Evolutionary conservation across 2,888 invertebrate genomes (phyloP).

Genomic region (Sympetrum striolatum): DNA sequence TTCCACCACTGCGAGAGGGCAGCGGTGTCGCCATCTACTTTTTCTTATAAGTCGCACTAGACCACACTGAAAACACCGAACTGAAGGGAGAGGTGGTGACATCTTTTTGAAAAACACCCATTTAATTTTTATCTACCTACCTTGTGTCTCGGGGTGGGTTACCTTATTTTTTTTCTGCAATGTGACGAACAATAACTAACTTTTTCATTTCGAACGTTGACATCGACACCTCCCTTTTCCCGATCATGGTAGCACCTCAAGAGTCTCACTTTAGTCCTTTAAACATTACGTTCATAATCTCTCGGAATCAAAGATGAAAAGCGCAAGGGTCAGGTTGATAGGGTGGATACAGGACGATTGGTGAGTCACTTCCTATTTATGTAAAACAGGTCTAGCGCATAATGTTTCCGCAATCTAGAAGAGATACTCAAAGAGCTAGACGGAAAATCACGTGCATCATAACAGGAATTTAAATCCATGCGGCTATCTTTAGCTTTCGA

Average conservation of each 20-base stretch:
- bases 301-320: background rate
- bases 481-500: too few relatives aligned
- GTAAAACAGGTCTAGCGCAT: too few relatives aligned
- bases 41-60: conserved; percentile 9
- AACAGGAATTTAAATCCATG: too few relatives aligned
- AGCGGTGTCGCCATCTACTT: background rate
- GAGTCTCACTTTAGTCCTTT: background rate
- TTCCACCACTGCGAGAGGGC: background rate
- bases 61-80: conserved; percentile 28
- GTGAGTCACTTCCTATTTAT: too few relatives aligned
- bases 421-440: too few relatives aligned
- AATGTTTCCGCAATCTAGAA: too few relatives aligned
- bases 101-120: conserved; percentile 18
- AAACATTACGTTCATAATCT: background rate
- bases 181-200: conserved; percentile 21
- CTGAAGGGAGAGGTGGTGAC: conserved; percentile 32
- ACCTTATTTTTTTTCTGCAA: background rate
- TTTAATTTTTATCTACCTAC: conserved; percentile 34
- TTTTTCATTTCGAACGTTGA: background rate
- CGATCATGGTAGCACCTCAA: conserved; percentile 6
- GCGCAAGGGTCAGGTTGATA: background rate
- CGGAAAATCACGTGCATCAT: too few relatives aligned
- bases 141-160: conserved; percentile 9
- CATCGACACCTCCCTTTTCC: background rate
- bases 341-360: background rate